phyloP scores from a whole-genome alignment of 2,797 vertebrate genomes.

The Sternarchorhynchus goeldii region DNA sequence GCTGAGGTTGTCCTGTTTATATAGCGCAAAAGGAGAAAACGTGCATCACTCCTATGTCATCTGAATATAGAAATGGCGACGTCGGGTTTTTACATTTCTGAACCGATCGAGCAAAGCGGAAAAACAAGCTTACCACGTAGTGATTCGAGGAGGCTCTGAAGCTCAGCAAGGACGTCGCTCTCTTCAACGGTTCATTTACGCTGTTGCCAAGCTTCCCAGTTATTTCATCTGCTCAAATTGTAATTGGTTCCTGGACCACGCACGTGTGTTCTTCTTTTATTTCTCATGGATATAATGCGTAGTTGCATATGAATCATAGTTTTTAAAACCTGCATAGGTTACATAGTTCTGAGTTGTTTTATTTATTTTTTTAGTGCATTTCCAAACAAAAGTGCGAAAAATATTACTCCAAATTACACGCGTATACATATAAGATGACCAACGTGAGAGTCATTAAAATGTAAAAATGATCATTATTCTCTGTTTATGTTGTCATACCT shows the following conservation, averaged over 20 bases:
- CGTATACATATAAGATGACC: no score
- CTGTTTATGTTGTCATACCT: neutral
- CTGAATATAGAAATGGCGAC: neutral
- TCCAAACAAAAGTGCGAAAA: neutral
- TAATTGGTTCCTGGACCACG: slow-evolving; percentile 50
- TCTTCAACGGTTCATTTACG: slow-evolving; percentile 60
- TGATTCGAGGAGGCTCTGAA: slow-evolving; percentile 22
- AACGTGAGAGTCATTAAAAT: no score
- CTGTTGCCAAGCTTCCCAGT: slow-evolving; percentile 64
- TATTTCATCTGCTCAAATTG: neutral
- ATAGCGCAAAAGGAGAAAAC: neutral
- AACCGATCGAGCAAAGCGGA: neutral
- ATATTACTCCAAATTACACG: neutral
- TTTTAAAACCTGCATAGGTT: neutral
- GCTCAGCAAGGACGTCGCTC: slow-evolving; percentile 44
- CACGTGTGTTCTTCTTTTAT: no score
- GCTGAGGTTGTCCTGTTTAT: neutral
- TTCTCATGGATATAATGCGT: no score
- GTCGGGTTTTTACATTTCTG: neutral
- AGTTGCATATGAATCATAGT: neutral
- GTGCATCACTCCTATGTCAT: neutral
- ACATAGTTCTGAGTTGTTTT: neutral
- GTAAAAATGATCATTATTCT: neutral
- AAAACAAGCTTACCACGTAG: slow-evolving; percentile 63
- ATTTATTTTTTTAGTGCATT: neutral